Percentiles rank a stretch among this genome's conserved stretches.
These are phyloP conservation scores for Lepisosteus osseus DNA, from an alignment of 2,113 vertebrate species.

Conservation along the genomic window DNA sequence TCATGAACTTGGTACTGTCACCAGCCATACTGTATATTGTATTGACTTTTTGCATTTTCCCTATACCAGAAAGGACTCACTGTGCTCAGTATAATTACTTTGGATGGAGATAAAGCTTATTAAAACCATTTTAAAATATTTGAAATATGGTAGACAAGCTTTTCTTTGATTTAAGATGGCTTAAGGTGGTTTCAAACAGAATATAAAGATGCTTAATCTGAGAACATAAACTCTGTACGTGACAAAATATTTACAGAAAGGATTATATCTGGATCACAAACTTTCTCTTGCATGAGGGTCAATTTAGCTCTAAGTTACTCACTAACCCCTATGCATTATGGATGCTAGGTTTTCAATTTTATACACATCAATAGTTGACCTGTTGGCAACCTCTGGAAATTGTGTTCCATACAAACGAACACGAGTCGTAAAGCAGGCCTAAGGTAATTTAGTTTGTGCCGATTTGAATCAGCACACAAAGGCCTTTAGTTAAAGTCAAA, in stretches of 20 bases:
- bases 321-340: conserved; percentile 22
- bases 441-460: conserved; percentile 2
- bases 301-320: conserved; percentile 13
- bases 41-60: too few relatives aligned
- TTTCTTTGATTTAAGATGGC: neutral
- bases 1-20: too few relatives aligned
- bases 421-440: neutral
- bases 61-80: too few relatives aligned
- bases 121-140: too few relatives aligned
- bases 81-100: too few relatives aligned
- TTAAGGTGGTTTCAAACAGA: neutral
- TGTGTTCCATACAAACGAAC: conserved; percentile 2
- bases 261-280: conserved; percentile 17
- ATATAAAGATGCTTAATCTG: neutral
- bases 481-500: conserved; percentile 2
- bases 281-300: conserved; percentile 13
- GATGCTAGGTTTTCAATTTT: conserved; percentile 19
- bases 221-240: conserved; percentile 4
- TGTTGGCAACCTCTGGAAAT: conserved; percentile 15
- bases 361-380: conserved; percentile 16
- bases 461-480: conserved; percentile 6
- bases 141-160: too few relatives aligned
- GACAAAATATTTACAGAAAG: conserved; percentile 17
- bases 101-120: too few relatives aligned
- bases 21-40: too few relatives aligned